Percentiles rank a stretch among this genome's conserved stretches.
Evolutionary conservation across 2,113 vertebrate species (phyloP).

Genomic region (Chauna torquata): DNA sequence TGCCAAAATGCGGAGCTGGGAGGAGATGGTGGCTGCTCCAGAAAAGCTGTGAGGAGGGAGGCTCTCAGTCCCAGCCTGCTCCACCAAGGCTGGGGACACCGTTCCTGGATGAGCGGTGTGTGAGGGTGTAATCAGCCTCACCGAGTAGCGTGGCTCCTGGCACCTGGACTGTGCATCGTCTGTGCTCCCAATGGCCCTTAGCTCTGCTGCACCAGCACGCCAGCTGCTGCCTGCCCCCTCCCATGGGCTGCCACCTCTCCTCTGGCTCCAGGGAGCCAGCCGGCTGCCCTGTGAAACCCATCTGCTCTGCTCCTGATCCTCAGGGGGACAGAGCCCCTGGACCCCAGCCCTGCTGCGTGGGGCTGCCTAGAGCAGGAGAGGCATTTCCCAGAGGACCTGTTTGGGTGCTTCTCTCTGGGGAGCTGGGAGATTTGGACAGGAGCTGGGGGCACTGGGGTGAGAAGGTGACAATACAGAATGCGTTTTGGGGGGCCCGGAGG

Average conservation of each 20-base stretch:
- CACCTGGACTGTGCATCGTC: not conserved
- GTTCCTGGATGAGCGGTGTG: not conserved
- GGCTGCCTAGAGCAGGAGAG: not conserved
- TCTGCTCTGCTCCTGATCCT: not conserved
- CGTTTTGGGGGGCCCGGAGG: accelerated
- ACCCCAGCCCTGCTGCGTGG: accelerated
- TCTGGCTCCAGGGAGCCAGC: not conserved
- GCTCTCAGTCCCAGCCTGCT: not conserved
- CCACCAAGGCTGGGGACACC: not conserved
- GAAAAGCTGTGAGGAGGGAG: not conserved
- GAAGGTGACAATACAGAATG: accelerated
- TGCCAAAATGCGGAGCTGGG: not conserved
- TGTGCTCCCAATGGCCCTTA: not conserved
- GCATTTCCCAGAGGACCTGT: not conserved
- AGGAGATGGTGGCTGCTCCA: not conserved
- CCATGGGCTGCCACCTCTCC: not conserved
- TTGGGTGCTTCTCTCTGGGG: accelerated
- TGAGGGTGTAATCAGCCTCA: not conserved
- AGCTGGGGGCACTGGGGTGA: not conserved
- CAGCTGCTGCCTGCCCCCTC: not conserved
- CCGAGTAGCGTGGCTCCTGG: not conserved
- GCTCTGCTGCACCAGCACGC: not conserved
- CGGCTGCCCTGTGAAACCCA: not conserved
- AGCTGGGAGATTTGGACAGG: not conserved
- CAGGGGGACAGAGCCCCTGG: accelerated